These are phyloP conservation scores for Spodoptera litura DNA, from an alignment of 1,140 invertebrate genomes.

Conservation along the genomic window DNA sequence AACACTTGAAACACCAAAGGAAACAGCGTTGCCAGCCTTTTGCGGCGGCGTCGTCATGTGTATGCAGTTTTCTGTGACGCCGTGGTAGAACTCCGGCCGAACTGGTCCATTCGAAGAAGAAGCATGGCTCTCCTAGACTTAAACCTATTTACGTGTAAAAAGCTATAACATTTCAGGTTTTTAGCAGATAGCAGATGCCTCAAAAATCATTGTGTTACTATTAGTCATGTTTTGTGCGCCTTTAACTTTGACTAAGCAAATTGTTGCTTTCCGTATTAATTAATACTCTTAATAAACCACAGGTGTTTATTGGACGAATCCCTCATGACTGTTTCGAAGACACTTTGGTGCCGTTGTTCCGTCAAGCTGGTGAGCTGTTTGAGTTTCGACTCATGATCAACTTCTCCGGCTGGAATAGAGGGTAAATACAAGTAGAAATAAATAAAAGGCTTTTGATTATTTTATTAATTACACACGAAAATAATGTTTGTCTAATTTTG, in stretches of 20 bases:
- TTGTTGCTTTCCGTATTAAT: neutral
- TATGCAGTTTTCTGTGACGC: too few relatives aligned
- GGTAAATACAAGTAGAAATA: slow-evolving; percentile 58
- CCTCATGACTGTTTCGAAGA: slow-evolving; percentile 83
- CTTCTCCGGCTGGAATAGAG: slow-evolving; percentile 83
- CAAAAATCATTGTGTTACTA: too few relatives aligned
- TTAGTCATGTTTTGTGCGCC: neutral
- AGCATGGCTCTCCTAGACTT: too few relatives aligned
- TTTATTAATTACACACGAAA: neutral
- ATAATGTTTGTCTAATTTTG: neutral
- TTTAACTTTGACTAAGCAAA: neutral
- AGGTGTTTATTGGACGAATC: slow-evolving; percentile 83
- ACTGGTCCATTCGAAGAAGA: too few relatives aligned
- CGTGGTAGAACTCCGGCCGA: too few relatives aligned
- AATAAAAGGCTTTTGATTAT: neutral
- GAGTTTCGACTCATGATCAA: slow-evolving; percentile 84
- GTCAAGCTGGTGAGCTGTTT: slow-evolving; percentile 78
- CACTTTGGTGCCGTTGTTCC: slow-evolving; percentile 79
- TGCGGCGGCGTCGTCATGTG: too few relatives aligned
- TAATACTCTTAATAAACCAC: neutral
- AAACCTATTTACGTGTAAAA: too few relatives aligned
- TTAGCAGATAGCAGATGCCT: too few relatives aligned
- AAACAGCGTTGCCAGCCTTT: too few relatives aligned
- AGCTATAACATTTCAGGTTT: too few relatives aligned
- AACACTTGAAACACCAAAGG: too few relatives aligned